A percentile compares a stretch with the other conserved stretches of the same genome.
phyloP scores from a whole-genome alignment of 1,140 invertebrate species.

The Aradophagus sp. region DNA sequence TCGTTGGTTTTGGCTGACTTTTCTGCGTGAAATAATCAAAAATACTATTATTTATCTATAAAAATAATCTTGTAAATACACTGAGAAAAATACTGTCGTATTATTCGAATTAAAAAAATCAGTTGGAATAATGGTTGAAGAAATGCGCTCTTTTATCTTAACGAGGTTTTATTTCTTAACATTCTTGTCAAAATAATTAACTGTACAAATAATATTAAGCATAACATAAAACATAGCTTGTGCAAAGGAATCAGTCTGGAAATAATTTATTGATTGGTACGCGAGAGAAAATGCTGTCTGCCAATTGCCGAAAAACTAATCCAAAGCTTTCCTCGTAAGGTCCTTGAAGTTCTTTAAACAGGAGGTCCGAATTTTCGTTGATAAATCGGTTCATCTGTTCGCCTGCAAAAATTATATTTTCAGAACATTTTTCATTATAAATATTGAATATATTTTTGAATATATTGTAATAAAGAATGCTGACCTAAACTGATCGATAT shows the following conservation, averaged over 20 bases:
- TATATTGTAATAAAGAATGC: too few relatives aligned
- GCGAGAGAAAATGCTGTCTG: slow-evolving; percentile 79
- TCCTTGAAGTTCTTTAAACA: slow-evolving; percentile 79
- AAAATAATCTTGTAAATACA: too few relatives aligned
- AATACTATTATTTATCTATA: too few relatives aligned
- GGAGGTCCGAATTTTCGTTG: slow-evolving; percentile 79
- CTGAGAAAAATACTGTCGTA: too few relatives aligned
- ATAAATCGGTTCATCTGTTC: slow-evolving; percentile 76
- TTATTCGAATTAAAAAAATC: too few relatives aligned
- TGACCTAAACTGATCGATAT: too few relatives aligned
- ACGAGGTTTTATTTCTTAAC: too few relatives aligned
- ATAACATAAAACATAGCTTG: slow-evolving; percentile 6
- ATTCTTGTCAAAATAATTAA: slow-evolving; percentile 10
- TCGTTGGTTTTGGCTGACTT: too few relatives aligned
- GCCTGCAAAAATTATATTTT: slow-evolving; percentile 56
- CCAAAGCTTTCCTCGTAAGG: slow-evolving; percentile 79
- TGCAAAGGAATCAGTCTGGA: slow-evolving; percentile 64
- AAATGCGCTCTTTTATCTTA: too few relatives aligned
- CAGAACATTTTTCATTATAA: slow-evolving; percentile 3
- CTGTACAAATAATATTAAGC: slow-evolving; percentile 29
- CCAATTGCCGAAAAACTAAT: slow-evolving; percentile 77
- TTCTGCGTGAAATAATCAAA: too few relatives aligned
- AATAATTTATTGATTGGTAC: slow-evolving; percentile 80
- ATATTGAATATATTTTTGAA: too few relatives aligned
- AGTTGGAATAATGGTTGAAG: too few relatives aligned